Evolutionary conservation across 2,113 vertebrate genomes (phyloP), one percentile per base, ranked within the genome.

Genomic region (Leuciscus idus): DNA sequence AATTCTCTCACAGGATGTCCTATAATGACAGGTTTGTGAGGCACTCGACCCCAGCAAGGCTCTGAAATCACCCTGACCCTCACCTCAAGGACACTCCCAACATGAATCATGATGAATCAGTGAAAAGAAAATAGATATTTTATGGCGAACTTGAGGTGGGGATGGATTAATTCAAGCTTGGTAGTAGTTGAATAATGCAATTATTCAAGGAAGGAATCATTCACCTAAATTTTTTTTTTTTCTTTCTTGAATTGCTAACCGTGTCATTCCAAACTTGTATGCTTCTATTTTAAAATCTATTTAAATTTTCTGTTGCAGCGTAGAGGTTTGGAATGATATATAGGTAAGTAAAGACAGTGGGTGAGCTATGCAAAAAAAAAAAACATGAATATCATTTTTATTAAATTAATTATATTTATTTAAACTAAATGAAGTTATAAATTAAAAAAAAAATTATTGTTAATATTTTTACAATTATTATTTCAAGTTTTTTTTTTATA

Each of bases 1-100:
- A 85, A 85, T 88, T 88, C 46, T 68, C 68, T 62, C n/a, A n/a
- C 59, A 64, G 74, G 59, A 23, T 59, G n/a, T 50, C 39, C n/a
- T n/a, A 50, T 76, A 77, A 68, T 82, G 83, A 46, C 21, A n/a
- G 33, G 86, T 50, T 59, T 80, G 36, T 19, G 77, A 77, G 77
- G 23, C 70, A 19, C 36, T 55, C 61, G 43, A 88, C 83, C 77
- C 68, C 72, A 21, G n/a, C 83, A 33, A 76, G 77, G 50, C 64
- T 33, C 76, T 70, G 46, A 77, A 66, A 39, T 57, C 11, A 55
- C 68, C 28, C 10, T 57, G 8, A 72, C 55, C 50, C 74, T 74
- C 10, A 17, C 39, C 82, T 84, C 57, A 75, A 30, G 57, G n/a
- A 81, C n/a, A 68, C 52, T 50, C 12, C 59, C 7, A 46, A 50